Base-by-base conservation (phyloP, 1,140 invertebrate genomes). In the Hyles vespertilio region DNA sequence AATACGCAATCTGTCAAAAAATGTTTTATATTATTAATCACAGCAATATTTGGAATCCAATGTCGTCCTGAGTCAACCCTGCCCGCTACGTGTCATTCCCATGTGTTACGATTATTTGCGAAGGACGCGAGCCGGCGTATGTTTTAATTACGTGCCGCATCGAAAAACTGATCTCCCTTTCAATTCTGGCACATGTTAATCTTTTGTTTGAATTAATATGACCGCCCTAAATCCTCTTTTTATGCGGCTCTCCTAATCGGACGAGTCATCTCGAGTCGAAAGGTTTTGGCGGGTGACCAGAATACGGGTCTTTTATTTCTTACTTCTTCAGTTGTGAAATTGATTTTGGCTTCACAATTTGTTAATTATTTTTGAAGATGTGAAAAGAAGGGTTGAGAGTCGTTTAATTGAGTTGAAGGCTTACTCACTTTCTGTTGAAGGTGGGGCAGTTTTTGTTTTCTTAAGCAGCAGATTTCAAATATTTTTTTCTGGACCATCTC, bases 141-240 rank as follows among this genome's bases (percentile, higher is more conserved):
- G 67, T 76, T 79, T 82, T 84, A 81, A 81, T 84, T 82, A 82
- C 70, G 58, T 56, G 59, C 43, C 67, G 63, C 64, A 67, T 73
- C 65, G 71, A 58, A 69, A 68, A 75, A 69, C 65, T 70, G 64
- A 43, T 63, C 64, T 63, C 67, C 61, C 61, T 69, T 70, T 65
- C 70, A 72, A 74, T 72, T 70, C 62, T 56, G 47, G 47, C 49
- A 65, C 61, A 58, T 67, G 76, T 74, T 72, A 61, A 72, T 61
- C 72, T 70, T 77, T 84, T 84, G 73, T 84, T 74, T 69, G 79
- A 57, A 71, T 72, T 77, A 74, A 78, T 75, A 69, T 62, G 66
- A 68, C 63, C 56, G 53, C 53, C 10, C 32, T 48, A 33, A 51
- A 51, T 32, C 50, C 33, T 5, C 40, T 40, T 55, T 59, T 59